phyloP scores from a whole-genome alignment of 2,113 vertebrate genomes.

The Brienomyrus brachyistius region DNA sequence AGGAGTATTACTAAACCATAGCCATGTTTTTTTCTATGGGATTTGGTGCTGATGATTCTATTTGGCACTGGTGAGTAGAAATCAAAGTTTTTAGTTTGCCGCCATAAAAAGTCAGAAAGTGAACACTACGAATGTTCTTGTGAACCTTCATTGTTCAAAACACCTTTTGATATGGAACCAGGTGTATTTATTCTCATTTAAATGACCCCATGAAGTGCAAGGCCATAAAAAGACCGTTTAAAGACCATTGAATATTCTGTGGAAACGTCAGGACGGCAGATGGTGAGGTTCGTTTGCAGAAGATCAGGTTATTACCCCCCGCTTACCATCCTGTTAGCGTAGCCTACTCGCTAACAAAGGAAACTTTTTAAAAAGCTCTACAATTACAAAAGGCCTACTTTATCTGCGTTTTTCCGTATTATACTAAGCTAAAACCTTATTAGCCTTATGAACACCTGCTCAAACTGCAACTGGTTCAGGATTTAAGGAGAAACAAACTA shows the following conservation, averaged over 20 bases:
- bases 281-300: neutral
- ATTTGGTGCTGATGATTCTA: conserved; percentile 2
- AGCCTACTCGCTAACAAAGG: neutral
- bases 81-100: neutral
- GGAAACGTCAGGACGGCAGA: neutral
- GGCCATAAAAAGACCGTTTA: neutral
- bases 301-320: neutral
- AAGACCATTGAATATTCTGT: neutral
- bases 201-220: neutral
- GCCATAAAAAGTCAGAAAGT: neutral
- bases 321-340: neutral
- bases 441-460: neutral
- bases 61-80: neutral
- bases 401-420: neutral
- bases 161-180: neutral
- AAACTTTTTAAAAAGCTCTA: neutral
- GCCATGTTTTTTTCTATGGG: neutral
- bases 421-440: neutral
- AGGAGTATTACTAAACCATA: too few species aligned
- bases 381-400: neutral
- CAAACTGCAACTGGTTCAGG: neutral
- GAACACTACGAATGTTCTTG: neutral
- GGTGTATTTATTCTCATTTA: neutral
- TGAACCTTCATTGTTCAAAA: neutral
- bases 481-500: neutral